A percentile compares a stretch with the other conserved stretches of the same genome.
phyloP scores from a whole-genome alignment of 2,797 vertebrate species.

The Rhinoraja longicauda region DNA sequence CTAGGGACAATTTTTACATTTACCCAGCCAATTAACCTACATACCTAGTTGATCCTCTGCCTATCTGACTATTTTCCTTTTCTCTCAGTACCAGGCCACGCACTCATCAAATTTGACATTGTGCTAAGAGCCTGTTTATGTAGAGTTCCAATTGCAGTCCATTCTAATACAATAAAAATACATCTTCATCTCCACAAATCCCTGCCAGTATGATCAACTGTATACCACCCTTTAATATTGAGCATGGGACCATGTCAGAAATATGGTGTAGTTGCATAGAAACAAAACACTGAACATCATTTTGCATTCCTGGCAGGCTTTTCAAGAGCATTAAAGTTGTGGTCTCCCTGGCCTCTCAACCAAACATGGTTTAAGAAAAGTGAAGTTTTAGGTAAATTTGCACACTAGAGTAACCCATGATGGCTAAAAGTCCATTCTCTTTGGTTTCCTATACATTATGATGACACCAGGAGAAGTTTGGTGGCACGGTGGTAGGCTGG shows the following conservation, averaged over 20 bases:
- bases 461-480: background rate
- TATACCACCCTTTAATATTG: background rate
- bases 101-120: background rate
- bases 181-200: background rate
- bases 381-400: background rate
- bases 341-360: background rate
- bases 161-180: background rate
- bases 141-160: background rate
- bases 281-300: background rate
- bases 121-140: background rate
- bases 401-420: background rate
- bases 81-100: background rate
- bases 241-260: background rate
- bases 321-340: background rate
- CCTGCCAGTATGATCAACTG: background rate
- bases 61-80: background rate
- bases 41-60: too few species aligned
- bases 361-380: background rate
- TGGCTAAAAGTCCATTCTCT: background rate
- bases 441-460: background rate
- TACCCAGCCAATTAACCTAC: too few species aligned
- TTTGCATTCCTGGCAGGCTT: background rate
- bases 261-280: background rate
- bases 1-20: too few species aligned
- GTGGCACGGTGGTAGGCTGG: too few species aligned